phyloP scores from a whole-genome alignment of 2,113 vertebrate genomes.

The Philantomba maxwellii region DNA sequence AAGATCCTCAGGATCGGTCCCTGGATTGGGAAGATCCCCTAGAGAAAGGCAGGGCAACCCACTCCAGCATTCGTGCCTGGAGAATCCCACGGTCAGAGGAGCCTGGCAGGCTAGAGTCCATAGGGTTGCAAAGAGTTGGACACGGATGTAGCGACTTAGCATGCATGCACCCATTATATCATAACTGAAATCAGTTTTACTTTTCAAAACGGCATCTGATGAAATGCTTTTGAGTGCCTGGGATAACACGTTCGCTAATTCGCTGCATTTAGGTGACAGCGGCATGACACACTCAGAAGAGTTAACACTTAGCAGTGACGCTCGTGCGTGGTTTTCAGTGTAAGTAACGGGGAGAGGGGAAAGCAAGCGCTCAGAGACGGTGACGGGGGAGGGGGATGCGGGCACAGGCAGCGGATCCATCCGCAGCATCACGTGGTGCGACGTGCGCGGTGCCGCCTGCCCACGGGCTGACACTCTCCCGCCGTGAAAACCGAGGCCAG shows the following conservation, averaged over 20 bases:
- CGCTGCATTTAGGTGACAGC: neutral
- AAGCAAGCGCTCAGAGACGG: fast-evolving
- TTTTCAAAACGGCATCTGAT: neutral
- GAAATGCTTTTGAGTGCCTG: neutral
- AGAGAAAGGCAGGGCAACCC: neutral
- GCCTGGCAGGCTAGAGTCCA: neutral
- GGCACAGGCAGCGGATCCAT: fast-evolving
- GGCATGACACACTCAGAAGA: neutral
- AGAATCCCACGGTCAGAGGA: neutral
- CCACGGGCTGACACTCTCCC: neutral
- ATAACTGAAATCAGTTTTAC: neutral
- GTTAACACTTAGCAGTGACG: fast-evolving
- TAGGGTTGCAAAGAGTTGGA: neutral
- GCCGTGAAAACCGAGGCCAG: no score
- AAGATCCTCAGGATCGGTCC: neutral
- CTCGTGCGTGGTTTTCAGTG: neutral
- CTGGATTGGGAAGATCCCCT: neutral
- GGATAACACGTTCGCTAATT: fast-evolving
- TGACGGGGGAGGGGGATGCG: fast-evolving
- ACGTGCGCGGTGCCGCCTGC: fast-evolving
- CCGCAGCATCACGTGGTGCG: fast-evolving
- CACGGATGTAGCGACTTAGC: neutral
- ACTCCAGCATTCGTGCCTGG: neutral
- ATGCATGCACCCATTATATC: neutral
- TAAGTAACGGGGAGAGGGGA: neutral